Base-by-base conservation (phyloP, 2,113 vertebrate species). In the Mirounga angustirostris region DNA sequence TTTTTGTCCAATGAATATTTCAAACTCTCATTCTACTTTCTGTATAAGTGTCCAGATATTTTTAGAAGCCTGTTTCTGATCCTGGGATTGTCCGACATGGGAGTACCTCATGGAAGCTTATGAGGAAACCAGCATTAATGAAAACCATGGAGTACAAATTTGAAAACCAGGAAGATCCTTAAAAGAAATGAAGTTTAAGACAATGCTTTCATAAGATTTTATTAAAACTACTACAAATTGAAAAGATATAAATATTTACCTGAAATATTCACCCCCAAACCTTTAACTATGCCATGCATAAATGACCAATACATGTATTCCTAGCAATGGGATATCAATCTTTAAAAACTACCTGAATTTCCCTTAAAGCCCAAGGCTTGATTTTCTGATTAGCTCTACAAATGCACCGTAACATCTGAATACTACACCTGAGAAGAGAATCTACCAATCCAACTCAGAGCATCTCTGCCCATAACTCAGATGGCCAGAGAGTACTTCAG, bases 141-240 rank as follows among this genome's bases (percentile, higher is more conserved):
- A 95, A 28, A 91, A 82, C 46, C 22, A 73, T 15, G n/a, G 13
- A 71, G 43, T 30, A 94, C 3, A 79, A 59, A 14, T 88, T 21
- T 8, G 94, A 83, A 95, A 93, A 79, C 26, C 56, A 78, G 78
- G 46, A 69, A 96, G 52, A 65, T 43, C 56, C 54, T 89, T 92
- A 52, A 81, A 90, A 84, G 61, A 97, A 94, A 56, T 91, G 95
- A 59, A 71, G 26, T 78, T 40, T 71, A 96, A 82, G n/a, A 80
- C 3, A 89, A 56, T 73, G n/a, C 12, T 40, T 69, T 93, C 73
- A 40, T 15, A 90, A 84, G 67, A 90, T 11, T 74, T 76, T 91
- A 95, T 73, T 87, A 80, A 84, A 97, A 78, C 18, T 91, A 96
- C 58, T 59, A 81, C 21, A 87, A 79, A 46, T 3, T 78, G 46